Percentiles rank a stretch among this genome's conserved stretches.
Evolutionary conservation across 2,888 invertebrate genomes (phyloP).

Genomic region (Drosophila stalkeri): DNA sequence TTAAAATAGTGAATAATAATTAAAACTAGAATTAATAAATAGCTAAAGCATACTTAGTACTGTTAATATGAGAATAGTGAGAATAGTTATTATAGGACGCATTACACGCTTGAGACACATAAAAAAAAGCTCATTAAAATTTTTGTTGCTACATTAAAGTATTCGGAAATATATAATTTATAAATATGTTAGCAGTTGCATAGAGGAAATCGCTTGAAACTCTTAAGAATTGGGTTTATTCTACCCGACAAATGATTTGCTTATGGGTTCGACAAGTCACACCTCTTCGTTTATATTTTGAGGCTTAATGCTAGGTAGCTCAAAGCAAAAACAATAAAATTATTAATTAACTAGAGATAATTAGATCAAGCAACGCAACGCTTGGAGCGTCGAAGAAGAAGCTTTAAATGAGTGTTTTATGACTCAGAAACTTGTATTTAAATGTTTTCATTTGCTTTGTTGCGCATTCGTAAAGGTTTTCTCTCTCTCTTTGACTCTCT

Average conservation of each 20-base stretch:
- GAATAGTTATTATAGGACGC: too few relatives aligned
- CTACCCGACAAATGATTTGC: not conserved
- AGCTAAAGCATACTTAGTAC: too few relatives aligned
- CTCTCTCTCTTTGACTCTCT: not conserved
- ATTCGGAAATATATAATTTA: too few relatives aligned
- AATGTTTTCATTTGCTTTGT: not conserved
- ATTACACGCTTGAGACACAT: too few relatives aligned
- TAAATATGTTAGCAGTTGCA: too few relatives aligned
- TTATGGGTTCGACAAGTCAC: not conserved
- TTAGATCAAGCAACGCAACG: not conserved
- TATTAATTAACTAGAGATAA: not conserved
- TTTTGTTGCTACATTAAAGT: too few relatives aligned
- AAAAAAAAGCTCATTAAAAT: too few relatives aligned
- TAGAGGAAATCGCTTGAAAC: not conserved
- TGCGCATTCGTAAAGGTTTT: not conserved
- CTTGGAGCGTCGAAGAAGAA: not conserved
- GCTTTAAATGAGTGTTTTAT: not conserved
- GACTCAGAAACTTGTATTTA: conserved; percentile 4
- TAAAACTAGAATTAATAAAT: too few relatives aligned
- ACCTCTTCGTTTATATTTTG: not conserved
- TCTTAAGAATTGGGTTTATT: not conserved
- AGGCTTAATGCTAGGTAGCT: not conserved
- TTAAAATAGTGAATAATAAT: too few relatives aligned
- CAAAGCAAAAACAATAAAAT: not conserved
- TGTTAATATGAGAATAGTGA: too few relatives aligned